These are phyloP conservation scores for Hestina assimilis DNA, from an alignment of 1,140 invertebrate genomes.

Conservation along the genomic window DNA sequence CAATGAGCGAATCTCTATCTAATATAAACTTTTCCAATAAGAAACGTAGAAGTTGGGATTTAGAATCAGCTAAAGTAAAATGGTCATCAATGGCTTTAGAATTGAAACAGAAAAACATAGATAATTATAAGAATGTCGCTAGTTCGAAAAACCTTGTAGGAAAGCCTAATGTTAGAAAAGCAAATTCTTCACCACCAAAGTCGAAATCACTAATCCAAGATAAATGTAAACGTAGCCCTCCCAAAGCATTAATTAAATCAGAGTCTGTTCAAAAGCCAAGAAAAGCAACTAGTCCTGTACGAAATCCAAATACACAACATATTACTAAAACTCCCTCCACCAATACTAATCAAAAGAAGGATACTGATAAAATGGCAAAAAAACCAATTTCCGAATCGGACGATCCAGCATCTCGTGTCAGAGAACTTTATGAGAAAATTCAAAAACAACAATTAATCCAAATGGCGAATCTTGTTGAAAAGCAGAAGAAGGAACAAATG, in stretches of 20 bases:
- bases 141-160: constrained; percentile 1
- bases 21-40: constrained; percentile 45
- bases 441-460: constrained; percentile 81
- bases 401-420: constrained; percentile 56
- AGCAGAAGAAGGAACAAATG: constrained; percentile 80
- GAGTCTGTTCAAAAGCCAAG: constrained; percentile 43
- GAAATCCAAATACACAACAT: constrained; percentile 28
- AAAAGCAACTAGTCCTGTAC: constrained; percentile 36
- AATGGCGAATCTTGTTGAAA: constrained; percentile 79
- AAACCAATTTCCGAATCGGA: constrained; percentile 45
- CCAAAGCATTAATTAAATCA: constrained; percentile 43
- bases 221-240: constrained; percentile 28
- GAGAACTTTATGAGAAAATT: constrained; percentile 76
- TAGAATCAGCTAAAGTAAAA: constrained; percentile 68
- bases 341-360: constrained; percentile 22
- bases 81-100: constrained; percentile 66
- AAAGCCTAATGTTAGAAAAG: constrained; percentile 33
- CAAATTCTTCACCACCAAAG: constrained; percentile 26
- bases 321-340: constrained; percentile 28
- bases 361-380: constrained; percentile 22
- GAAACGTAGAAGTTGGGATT: constrained; percentile 78
- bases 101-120: constrained; percentile 52
- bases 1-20: constrained; percentile 66
- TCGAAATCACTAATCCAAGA: constrained; percentile 41
- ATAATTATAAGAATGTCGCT: constrained; percentile 27